Conservation (phyloP, 2,797 vertebrate genomes). For the Oreochromis mossambicus region DNA sequence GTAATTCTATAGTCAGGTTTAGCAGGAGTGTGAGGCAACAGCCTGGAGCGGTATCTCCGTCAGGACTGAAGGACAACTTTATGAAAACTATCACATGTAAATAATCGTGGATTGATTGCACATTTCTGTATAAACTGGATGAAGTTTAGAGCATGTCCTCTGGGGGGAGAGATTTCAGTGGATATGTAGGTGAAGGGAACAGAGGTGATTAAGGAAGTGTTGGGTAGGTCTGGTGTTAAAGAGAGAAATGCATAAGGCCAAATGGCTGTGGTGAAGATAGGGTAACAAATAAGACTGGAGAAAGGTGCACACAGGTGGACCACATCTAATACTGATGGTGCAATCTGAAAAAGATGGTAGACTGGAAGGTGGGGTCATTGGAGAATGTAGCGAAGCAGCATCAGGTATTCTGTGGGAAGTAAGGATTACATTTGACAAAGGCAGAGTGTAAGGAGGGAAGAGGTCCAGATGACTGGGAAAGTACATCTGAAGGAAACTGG, state of each 20-base stretch:
- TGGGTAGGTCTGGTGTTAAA: neutral
- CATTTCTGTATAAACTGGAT: neutral
- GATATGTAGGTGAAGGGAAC: neutral
- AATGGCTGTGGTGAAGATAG: neutral
- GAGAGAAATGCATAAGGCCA: neutral
- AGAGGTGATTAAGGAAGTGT: neutral
- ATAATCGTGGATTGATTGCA: neutral
- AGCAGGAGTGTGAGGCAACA: neutral
- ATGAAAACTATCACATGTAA: neutral
- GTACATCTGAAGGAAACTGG: neutral
- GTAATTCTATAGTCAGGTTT: neutral
- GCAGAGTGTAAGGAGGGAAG: neutral
- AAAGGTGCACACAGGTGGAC: neutral
- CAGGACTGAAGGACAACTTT: neutral
- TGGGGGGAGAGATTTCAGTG: neutral
- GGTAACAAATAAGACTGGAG: neutral
- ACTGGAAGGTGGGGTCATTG: neutral
- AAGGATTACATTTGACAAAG: neutral
- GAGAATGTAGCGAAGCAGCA: too few species aligned
- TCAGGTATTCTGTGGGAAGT: neutral
- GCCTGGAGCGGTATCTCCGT: neutral
- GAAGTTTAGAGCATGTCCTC: neutral
- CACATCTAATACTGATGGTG: neutral
- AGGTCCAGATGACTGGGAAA: neutral
- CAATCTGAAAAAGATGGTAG: neutral